A percentile compares a stretch with the other conserved stretches of the same genome.
phyloP scores from a whole-genome alignment of 2,888 invertebrate species.

The Byasa hedistus region DNA sequence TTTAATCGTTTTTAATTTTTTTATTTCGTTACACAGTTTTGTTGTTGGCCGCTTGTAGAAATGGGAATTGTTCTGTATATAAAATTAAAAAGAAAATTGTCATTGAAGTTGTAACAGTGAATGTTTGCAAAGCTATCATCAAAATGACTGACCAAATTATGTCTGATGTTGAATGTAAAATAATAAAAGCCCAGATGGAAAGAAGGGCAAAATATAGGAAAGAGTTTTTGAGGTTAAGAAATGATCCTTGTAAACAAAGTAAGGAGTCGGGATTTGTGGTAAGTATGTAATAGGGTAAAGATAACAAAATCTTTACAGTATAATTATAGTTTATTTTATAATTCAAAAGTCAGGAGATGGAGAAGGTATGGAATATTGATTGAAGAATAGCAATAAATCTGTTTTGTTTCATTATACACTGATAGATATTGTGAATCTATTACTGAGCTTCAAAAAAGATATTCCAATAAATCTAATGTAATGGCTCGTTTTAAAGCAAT shows the following conservation, averaged over 20 bases:
- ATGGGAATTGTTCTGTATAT: neutral
- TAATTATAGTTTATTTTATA: too few species aligned
- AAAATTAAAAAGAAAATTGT: slow-evolving; percentile 15
- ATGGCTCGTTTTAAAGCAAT: too few species aligned
- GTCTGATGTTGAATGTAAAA: slow-evolving; percentile 68
- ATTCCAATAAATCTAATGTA: too few species aligned
- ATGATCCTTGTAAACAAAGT: slow-evolving; percentile 85
- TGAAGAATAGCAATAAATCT: too few species aligned
- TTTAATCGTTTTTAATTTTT: slow-evolving; percentile 23
- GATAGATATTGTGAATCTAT: too few species aligned
- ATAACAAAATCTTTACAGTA: slow-evolving; percentile 8
- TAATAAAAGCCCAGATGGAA: slow-evolving; percentile 80
- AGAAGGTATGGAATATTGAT: too few species aligned
- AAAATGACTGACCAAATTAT: slow-evolving; percentile 67
- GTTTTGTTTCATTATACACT: too few species aligned
- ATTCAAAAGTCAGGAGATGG: too few species aligned
- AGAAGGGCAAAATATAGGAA: slow-evolving; percentile 80
- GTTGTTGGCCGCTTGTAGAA: slow-evolving; percentile 16
- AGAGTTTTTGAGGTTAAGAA: slow-evolving; percentile 83
- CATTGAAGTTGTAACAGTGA: neutral
- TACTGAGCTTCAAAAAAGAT: too few species aligned
- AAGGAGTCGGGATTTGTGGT: slow-evolving; percentile 84
- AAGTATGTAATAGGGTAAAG: slow-evolving; percentile 55
- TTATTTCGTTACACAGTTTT: slow-evolving; percentile 7
- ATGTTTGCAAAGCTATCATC: neutral